Percentiles rank a stretch among this genome's conserved stretches.
Conservation (phyloP, 2,888 invertebrate genomes). For the Phortica okadai region DNA sequence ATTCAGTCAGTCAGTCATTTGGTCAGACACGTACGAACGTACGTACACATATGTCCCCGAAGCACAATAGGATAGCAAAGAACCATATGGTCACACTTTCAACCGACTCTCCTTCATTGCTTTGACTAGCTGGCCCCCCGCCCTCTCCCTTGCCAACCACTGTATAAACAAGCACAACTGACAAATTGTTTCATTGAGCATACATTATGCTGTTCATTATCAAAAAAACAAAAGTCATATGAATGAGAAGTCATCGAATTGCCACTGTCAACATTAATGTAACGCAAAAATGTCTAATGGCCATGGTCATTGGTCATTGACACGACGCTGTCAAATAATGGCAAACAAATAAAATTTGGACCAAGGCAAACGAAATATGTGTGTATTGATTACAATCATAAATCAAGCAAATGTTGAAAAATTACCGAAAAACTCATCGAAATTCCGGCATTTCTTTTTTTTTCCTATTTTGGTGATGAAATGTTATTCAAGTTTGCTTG, state of each 20-base stretch:
- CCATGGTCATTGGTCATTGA: conserved; percentile 20
- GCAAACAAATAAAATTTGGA: conserved; percentile 39
- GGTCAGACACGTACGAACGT: neutral
- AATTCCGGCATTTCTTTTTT: neutral
- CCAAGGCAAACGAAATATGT: conserved; percentile 3
- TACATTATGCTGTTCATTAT: conserved; percentile 30
- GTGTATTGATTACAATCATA: conserved; percentile 56
- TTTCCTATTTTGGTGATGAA: neutral
- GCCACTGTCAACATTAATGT: no score
- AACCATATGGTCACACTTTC: conserved; percentile 20
- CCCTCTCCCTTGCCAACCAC: neutral
- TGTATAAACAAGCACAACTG: conserved; percentile 12
- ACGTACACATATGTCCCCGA: conserved; percentile 6
- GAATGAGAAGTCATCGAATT: neutral
- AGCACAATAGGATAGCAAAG: neutral
- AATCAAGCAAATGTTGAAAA: conserved; percentile 60
- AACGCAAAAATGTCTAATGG: neutral
- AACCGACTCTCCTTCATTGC: neutral
- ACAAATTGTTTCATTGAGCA: conserved; percentile 34
- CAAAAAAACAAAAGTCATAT: neutral
- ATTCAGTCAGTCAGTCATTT: neutral
- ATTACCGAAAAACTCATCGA: conserved; percentile 44
- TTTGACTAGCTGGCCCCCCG: neutral
- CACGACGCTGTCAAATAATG: conserved; percentile 32
- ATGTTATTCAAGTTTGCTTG: neutral